A percentile compares a stretch with the other conserved stretches of the same genome.
Evolutionary conservation across 2,113 vertebrate species (phyloP).

Genomic region (Polypterus bichir): DNA sequence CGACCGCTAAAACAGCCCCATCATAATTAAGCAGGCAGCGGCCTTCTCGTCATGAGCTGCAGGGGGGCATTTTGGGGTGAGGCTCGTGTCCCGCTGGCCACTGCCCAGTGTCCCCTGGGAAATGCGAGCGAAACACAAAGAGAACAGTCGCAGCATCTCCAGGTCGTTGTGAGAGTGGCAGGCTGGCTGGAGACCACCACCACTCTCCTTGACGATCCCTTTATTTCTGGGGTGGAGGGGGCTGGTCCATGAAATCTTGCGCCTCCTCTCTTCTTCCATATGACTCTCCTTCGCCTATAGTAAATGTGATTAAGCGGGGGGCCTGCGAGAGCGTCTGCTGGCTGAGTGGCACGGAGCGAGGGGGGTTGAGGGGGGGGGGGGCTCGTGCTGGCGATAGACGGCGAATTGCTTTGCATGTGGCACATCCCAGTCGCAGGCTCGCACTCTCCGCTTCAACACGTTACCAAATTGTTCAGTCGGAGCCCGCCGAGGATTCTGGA

Average conservation of each 20-base stretch:
- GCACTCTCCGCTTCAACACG: slow-evolving; percentile 4
- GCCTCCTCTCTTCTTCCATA: background rate
- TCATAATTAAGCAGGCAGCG: too few relatives aligned
- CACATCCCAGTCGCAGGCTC: background rate
- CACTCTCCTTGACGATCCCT: background rate
- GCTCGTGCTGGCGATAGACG: background rate
- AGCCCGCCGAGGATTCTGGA: background rate
- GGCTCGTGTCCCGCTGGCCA: too few relatives aligned
- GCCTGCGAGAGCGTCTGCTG: too few relatives aligned
- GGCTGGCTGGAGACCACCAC: too few relatives aligned
- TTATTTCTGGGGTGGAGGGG: background rate
- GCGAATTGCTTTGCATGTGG: background rate
- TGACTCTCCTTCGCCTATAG: background rate
- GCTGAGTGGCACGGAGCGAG: too few relatives aligned
- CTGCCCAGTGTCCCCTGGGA: slow-evolving; percentile 1
- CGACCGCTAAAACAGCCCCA: too few relatives aligned
- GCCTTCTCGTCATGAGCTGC: too few relatives aligned
- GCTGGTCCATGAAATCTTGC: background rate
- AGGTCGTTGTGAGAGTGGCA: background rate
- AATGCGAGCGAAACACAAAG: slow-evolving; percentile 5
- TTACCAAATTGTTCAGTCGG: slow-evolving; percentile 12
- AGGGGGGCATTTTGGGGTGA: too few relatives aligned
- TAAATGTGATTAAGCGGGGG: background rate
- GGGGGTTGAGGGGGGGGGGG: background rate
- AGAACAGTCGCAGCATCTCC: background rate